Conservation (phyloP, 2,888 invertebrate species). For the Clanis bilineata region DNA sequence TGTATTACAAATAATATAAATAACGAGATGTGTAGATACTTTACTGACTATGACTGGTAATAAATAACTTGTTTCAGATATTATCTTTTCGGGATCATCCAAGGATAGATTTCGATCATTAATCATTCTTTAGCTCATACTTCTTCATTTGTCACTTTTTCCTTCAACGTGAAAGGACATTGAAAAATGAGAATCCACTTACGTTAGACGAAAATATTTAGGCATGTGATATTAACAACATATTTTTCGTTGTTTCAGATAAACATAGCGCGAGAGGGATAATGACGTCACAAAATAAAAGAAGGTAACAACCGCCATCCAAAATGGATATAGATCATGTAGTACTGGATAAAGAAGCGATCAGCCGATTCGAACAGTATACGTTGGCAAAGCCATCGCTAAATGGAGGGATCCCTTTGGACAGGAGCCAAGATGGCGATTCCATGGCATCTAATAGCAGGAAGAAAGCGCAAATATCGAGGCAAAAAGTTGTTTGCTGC, state of each 20-base stretch:
- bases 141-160: constrained; percentile 71
- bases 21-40: background rate
- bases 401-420: constrained; percentile 78
- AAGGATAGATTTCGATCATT: constrained; percentile 44
- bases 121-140: constrained; percentile 60
- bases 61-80: constrained; percentile 17
- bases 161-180: constrained; percentile 55
- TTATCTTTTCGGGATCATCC: constrained; percentile 31
- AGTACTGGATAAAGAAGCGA: constrained; percentile 77
- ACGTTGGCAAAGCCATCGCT: constrained; percentile 74
- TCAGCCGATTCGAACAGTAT: constrained; percentile 78
- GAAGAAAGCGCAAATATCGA: constrained; percentile 72
- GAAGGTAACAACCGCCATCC: constrained; percentile 48
- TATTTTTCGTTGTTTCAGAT: constrained; percentile 70
- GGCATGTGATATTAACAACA: constrained; percentile 32
- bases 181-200: constrained; percentile 67
- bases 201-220: constrained; percentile 36
- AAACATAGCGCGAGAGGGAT: constrained; percentile 38
- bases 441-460: constrained; percentile 76
- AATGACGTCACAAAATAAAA: constrained; percentile 58
- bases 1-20: background rate
- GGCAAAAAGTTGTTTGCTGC: constrained; percentile 79
- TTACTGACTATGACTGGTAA: background rate
- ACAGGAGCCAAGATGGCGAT: constrained; percentile 79
- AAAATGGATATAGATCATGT: constrained; percentile 79